phyloP scores from a whole-genome alignment of 2,797 vertebrate genomes.

The Brotula barbata region DNA sequence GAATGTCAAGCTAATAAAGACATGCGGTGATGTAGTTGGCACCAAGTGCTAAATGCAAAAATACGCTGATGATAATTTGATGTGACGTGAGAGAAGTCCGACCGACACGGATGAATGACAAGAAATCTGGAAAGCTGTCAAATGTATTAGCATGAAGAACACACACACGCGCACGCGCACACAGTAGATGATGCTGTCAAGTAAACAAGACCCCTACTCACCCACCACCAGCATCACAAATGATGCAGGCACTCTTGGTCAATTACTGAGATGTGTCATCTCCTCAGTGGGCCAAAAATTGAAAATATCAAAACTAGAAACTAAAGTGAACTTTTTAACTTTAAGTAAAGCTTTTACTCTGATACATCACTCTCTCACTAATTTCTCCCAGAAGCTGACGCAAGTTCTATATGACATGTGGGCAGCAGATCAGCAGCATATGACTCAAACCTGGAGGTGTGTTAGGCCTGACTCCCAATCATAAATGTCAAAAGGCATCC shows the following conservation, averaged over 20 bases:
- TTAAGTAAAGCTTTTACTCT: constrained; percentile 1
- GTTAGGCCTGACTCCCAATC: too few species aligned
- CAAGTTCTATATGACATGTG: too few species aligned
- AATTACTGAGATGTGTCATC: neutral
- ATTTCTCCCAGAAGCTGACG: too few species aligned
- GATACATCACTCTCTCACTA: too few species aligned
- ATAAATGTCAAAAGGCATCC: neutral
- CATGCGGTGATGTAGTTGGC: too few species aligned
- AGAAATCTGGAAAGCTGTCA: neutral
- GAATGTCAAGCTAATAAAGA: too few species aligned
- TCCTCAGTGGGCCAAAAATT: neutral
- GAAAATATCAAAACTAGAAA: neutral
- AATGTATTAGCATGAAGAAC: neutral
- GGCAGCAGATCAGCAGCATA: too few species aligned
- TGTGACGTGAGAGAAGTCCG: neutral
- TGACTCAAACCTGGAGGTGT: too few species aligned
- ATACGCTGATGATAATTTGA: constrained; percentile 1
- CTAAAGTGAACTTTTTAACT: constrained; percentile 8
- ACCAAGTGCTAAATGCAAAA: too few species aligned
- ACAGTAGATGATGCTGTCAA: neutral
- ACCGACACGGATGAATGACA: neutral
- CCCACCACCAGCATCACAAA: neutral
- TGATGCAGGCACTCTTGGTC: neutral
- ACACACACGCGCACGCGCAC: too few species aligned
- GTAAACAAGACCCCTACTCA: neutral